Evolutionary conservation across 2,888 invertebrate species (phyloP), one percentile per base, ranked within the genome.

Genomic region (Andricus curvator): DNA sequence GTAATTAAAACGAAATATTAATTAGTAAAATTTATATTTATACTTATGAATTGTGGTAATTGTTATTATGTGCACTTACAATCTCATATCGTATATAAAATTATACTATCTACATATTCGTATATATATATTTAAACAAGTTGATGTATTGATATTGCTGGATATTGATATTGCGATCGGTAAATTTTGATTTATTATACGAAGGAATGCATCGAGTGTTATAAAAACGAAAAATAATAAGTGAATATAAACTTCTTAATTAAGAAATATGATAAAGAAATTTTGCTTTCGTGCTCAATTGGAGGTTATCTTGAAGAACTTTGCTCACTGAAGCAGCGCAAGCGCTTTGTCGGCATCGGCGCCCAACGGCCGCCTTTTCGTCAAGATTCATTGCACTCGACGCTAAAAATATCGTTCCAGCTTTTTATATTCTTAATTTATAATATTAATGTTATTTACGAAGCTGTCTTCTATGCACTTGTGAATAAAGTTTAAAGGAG

Each of bases 331-430:
- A 74, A 74, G 74, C 74, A 25, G 56, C 74, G 74, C 74, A 74
- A 74, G 74, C 74, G 74, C 74, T 74, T 74, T 74, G 56, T 74
- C 74, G 56, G 74, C 74, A n/a, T 56, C 74, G 74, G 74, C 74
- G 74, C 74, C 74, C 74, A 56, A 56, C 74, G 74, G 74, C 74
- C 74, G 74, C 33, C 51, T 74, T 33, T 74, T 74, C 56, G 25
- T 56, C 13, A 74, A 74, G 74, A 74, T 51, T 74, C 74, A 51
- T 56, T 51, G 74, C 74, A 74, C 74, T 74, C 74, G 17, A 15
- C 51, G 51, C 74, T 74, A 74, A 56, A 56, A 74, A 74, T 74
- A 74, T 74, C 33, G 8, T 51, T 56, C 44, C 20, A 29, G 13
- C 13, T 33, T 74, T 33, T 51, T 33, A 33, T 5, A 56, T 56